Percentiles rank a stretch among this genome's conserved stretches.
These are phyloP conservation scores for Ophion slaviceki DNA, from an alignment of 2,888 invertebrate genomes.

Conservation along the genomic window DNA sequence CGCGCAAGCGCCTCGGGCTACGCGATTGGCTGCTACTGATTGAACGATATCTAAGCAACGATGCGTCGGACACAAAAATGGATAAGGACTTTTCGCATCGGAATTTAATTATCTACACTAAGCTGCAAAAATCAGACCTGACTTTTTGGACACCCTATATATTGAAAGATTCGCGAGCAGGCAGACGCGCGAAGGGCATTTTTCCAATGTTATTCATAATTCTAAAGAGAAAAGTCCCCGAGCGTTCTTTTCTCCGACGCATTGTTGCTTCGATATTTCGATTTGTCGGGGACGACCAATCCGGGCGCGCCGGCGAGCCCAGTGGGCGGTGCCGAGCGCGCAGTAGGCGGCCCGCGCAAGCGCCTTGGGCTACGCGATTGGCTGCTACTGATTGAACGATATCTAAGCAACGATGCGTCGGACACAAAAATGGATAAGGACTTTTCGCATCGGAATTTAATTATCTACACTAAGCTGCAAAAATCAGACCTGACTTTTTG, in stretches of 20 bases:
- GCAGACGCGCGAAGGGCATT: background rate
- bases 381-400: background rate
- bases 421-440: background rate
- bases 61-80: background rate
- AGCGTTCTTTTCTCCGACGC: background rate
- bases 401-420: background rate
- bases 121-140: background rate
- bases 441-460: background rate
- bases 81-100: background rate
- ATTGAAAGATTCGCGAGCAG: background rate
- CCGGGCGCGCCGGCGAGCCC: too few species aligned
- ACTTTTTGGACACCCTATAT: conserved; percentile 1
- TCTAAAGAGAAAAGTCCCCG: background rate
- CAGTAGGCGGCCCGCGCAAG: background rate
- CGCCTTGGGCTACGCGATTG: background rate
- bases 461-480: background rate
- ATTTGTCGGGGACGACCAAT: background rate
- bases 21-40: background rate
- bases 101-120: background rate
- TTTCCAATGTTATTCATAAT: background rate
- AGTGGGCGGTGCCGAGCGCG: too few species aligned
- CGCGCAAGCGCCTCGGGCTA: background rate
- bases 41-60: conserved; percentile 4
- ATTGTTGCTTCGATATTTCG: background rate
- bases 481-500: background rate